Evolutionary conservation across 1,140 invertebrate genomes (phyloP).

Genomic region (Diabrotica undecimpunctata): DNA sequence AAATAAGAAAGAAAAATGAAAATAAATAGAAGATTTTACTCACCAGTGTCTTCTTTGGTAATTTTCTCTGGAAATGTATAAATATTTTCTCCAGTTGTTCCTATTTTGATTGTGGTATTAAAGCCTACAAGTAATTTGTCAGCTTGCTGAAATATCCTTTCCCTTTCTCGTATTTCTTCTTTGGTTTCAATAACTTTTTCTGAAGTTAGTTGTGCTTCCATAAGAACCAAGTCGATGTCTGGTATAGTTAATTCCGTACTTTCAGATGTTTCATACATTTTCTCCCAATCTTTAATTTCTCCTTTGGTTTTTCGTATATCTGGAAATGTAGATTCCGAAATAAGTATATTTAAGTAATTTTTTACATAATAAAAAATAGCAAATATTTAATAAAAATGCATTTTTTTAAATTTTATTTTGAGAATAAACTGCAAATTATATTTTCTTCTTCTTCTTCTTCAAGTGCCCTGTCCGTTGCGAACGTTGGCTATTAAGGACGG

Average conservation of each 20-base stretch:
- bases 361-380: no score
- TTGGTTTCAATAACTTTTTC: not conserved
- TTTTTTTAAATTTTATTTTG: no score
- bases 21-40: not conserved
- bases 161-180: not conserved
- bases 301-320: no score
- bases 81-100: not conserved
- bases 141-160: not conserved
- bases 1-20: not conserved
- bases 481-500: no score
- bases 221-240: not conserved
- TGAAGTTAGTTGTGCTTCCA: not conserved
- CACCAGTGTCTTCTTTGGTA: not conserved
- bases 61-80: not conserved
- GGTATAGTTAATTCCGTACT: not conserved
- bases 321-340: no score
- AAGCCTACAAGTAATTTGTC: conserved; percentile 5
- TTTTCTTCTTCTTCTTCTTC: no score
- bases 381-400: no score
- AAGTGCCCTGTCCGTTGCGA: no score
- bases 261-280: not conserved
- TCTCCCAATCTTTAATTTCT: not conserved
- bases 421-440: no score
- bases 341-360: no score
- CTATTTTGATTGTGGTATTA: not conserved